A percentile compares a stretch with the other conserved stretches of the same genome.
Conservation (phyloP, 2,888 invertebrate species). For the Crematogaster levior region DNA sequence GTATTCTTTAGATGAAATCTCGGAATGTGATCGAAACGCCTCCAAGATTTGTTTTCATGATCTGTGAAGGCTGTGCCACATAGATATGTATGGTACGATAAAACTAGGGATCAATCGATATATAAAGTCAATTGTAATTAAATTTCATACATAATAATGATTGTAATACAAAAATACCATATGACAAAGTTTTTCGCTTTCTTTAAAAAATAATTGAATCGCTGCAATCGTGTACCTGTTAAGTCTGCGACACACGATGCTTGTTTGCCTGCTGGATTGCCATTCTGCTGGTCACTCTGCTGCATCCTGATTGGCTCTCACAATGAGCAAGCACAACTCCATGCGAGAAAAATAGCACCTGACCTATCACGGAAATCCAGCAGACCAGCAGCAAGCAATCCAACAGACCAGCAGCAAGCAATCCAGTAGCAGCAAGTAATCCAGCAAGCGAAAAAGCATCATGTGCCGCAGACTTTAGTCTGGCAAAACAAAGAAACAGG, state of each 20-base stretch:
- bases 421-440: too few species aligned
- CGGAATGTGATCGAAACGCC: neutral
- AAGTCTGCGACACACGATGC: too few species aligned
- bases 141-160: neutral
- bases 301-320: too few species aligned
- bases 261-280: too few species aligned
- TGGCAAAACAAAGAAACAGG: slow-evolving; percentile 1
- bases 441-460: too few species aligned
- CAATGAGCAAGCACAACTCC: too few species aligned
- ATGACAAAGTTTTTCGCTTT: neutral
- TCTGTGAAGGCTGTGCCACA: neutral
- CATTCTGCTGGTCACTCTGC: too few species aligned
- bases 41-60: slow-evolving; percentile 53
- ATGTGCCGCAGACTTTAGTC: too few species aligned
- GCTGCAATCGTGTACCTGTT: neutral
- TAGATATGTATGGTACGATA: slow-evolving; percentile 6
- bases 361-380: too few species aligned
- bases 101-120: neutral
- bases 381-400: too few species aligned
- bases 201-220: neutral
- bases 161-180: neutral
- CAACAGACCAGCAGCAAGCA: too few species aligned
- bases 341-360: too few species aligned
- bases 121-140: neutral
- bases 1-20: slow-evolving; percentile 62